Conservation (phyloP, 2,113 vertebrate genomes). For the Apaloderma vittatum region DNA sequence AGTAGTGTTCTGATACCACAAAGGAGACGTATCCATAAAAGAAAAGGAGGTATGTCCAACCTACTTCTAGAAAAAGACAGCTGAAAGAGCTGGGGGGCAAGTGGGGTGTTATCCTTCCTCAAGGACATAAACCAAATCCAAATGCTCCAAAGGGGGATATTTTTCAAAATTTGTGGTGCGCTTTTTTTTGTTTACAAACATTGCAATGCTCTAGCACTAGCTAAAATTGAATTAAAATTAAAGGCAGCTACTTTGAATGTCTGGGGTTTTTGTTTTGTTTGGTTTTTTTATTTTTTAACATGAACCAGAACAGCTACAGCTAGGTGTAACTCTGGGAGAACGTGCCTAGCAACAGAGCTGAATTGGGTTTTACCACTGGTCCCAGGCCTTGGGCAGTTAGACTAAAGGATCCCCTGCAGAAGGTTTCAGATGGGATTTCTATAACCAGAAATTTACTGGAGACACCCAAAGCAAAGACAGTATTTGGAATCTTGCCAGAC, state of each 20-base stretch:
- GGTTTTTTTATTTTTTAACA: not conserved
- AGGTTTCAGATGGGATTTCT: not conserved
- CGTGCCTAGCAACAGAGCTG: not conserved
- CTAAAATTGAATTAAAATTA: not conserved
- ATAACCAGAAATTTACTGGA: not conserved
- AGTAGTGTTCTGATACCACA: not conserved
- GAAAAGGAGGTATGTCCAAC: not conserved
- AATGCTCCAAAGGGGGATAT: not conserved
- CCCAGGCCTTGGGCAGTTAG: not conserved
- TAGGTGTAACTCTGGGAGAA: not conserved
- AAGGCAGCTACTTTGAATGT: not conserved
- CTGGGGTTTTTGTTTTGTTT: not conserved
- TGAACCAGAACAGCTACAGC: not conserved
- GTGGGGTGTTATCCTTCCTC: not conserved
- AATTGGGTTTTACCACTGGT: not conserved
- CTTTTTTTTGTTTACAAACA: not conserved
- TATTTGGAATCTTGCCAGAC: not conserved
- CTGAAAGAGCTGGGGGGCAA: not conserved
- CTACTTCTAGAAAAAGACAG: not conserved
- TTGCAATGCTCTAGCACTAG: not conserved
- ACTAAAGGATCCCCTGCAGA: not conserved
- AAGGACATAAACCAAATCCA: not conserved
- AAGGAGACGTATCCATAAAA: not conserved
- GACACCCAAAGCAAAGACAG: not conserved
- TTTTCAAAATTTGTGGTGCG: not conserved